These are phyloP conservation scores for Lysandra coridon DNA, from an alignment of 2,888 invertebrate genomes.

Conservation along the genomic window DNA sequence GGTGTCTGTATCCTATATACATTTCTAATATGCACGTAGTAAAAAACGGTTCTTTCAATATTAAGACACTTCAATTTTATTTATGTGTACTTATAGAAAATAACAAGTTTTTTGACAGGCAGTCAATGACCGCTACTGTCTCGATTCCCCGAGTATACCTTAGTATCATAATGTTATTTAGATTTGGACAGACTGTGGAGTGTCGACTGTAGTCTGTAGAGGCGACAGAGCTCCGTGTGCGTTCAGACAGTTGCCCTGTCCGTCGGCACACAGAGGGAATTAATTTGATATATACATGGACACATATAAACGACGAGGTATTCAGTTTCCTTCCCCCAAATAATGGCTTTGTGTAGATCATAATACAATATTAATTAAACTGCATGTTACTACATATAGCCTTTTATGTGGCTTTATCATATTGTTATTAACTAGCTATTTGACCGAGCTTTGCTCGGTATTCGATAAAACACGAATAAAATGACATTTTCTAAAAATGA, in stretches of 20 bases:
- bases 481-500: too few species aligned
- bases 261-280: neutral
- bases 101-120: too few species aligned
- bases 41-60: too few species aligned
- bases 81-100: too few species aligned
- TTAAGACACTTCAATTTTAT: too few species aligned
- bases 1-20: too few species aligned
- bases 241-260: neutral
- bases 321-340: slow-evolving; percentile 12
- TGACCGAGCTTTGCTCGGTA: too few species aligned
- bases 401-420: neutral
- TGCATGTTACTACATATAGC: neutral
- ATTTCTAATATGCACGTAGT: too few species aligned
- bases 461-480: too few species aligned
- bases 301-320: slow-evolving; percentile 17
- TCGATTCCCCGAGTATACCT: too few species aligned
- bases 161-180: too few species aligned
- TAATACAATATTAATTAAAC: slow-evolving; percentile 4
- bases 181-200: neutral
- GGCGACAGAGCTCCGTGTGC: slow-evolving; percentile 3
- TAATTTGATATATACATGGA: slow-evolving; percentile 8
- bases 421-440: neutral
- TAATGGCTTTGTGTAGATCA: neutral
- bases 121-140: too few species aligned
- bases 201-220: neutral